These are phyloP conservation scores for Babylonia areolata DNA, from an alignment of 1,140 invertebrate genomes.

Conservation along the genomic window DNA sequence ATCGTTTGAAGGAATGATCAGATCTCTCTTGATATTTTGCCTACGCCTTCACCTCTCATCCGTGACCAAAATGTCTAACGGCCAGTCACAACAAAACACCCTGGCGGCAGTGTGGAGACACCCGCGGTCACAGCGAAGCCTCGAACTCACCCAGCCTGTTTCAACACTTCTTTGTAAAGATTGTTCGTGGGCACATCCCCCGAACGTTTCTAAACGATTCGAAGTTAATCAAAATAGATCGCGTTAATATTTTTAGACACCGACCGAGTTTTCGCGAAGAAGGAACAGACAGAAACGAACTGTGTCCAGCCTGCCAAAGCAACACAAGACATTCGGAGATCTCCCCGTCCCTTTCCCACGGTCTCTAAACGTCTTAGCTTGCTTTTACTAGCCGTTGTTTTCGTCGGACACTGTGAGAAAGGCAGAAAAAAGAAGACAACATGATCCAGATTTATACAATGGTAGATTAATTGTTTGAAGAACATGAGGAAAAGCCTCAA, in stretches of 20 bases:
- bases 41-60: neutral
- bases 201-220: neutral
- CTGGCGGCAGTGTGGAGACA: neutral
- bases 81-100: neutral
- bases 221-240: neutral
- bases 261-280: too few species aligned
- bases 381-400: neutral
- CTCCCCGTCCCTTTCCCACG: neutral
- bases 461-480: too few species aligned
- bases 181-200: neutral
- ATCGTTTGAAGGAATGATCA: neutral
- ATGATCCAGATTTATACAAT: too few species aligned
- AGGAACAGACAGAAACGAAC: too few species aligned
- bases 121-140: neutral
- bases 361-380: neutral
- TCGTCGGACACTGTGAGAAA: neutral
- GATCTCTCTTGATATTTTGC: neutral
- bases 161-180: neutral
- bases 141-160: neutral
- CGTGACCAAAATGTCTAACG: neutral
- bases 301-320: too few species aligned
- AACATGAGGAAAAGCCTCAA: too few species aligned
- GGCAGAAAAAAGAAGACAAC: too few species aligned
- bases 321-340: neutral
- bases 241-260: neutral